Evolutionary conservation across 2,888 invertebrate species (phyloP), one percentile per base, ranked within the genome.

Genomic region (Lasioglossum marginatum): DNA sequence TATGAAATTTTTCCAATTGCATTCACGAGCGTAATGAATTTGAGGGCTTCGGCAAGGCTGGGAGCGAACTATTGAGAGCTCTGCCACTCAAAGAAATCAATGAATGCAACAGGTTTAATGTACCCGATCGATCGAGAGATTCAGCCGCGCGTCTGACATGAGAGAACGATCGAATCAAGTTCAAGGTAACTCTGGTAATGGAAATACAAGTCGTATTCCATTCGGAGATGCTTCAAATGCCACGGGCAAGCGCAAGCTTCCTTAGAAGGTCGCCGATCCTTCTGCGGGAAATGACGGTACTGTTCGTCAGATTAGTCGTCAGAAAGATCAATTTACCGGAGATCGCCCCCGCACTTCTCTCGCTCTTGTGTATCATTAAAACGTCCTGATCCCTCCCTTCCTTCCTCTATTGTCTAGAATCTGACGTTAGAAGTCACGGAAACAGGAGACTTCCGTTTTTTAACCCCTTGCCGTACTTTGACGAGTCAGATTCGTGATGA

Each of bases 141-240:
- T 34, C 52, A 52, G 57, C 40, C 66, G 77, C 73, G 74, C 79
- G 73, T 66, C 27, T 45, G 76, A 70, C 82, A 71, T 48, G 83
- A 82, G 78, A 74, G 74, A 73, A 77, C 82, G 81, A 89, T 83
- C 82, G 89, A 93, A 93, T 92, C 91, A 93, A 93, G 92, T 93
- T 93, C 93, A 93, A 93, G 93, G 93, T 83, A 87, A 92, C 90
- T 91, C 81, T 88, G 82, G 89, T 91, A 91, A 92, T 91, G 86
- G 89, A 81, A 92, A 92, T 90, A 88, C 89, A 52, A 90, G 88
- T 89, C 86, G 87, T 85, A 83, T 90, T 88, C 83, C 83, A 83
- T 79, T 88, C 83, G 85, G 78, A 86, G 91, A 92, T 92, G 89
- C 89, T 87, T 83, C 75, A 85, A 89, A 89, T 90, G 88, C 91